A percentile compares a stretch with the other conserved stretches of the same genome.
These are phyloP conservation scores for Trogon surrucura DNA, from an alignment of 2,113 vertebrate genomes.

Conservation along the genomic window DNA sequence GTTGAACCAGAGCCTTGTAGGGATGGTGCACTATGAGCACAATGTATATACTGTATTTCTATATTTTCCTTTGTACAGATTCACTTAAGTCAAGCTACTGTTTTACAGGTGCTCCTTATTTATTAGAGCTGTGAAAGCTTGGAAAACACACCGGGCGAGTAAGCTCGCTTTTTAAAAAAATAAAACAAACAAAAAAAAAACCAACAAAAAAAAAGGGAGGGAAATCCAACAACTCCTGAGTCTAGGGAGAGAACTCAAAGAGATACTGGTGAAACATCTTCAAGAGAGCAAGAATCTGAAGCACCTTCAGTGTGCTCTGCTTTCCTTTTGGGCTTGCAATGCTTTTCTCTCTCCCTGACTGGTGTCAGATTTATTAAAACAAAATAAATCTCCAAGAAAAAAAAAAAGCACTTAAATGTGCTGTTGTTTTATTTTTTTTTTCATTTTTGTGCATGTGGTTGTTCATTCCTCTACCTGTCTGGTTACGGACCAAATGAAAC, in stretches of 20 bases:
- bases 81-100: slow-evolving; percentile 86
- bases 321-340: slow-evolving; percentile 63
- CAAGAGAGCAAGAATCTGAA: slow-evolving; percentile 43
- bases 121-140: slow-evolving; percentile 85
- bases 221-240: slow-evolving; percentile 61
- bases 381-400: slow-evolving; percentile 83
- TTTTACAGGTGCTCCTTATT: slow-evolving; percentile 87
- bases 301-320: slow-evolving; percentile 48
- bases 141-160: slow-evolving; percentile 78
- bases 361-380: slow-evolving; percentile 81
- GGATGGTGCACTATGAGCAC: slow-evolving; percentile 69
- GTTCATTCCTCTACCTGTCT: slow-evolving; percentile 16
- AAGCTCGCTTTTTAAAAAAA: slow-evolving; percentile 82
- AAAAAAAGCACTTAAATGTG: slow-evolving; percentile 74
- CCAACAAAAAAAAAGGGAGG: background rate
- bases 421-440: slow-evolving; percentile 66
- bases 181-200: background rate
- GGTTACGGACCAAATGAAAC: background rate
- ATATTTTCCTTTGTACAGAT: slow-evolving; percentile 84
- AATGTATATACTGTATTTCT: slow-evolving; percentile 88
- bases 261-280: slow-evolving; percentile 56
- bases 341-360: slow-evolving; percentile 75
- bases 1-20: slow-evolving; percentile 69
- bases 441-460: background rate
- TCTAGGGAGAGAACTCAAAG: slow-evolving; percentile 75